Evolutionary conservation across 2,113 vertebrate species (phyloP), one percentile per base, ranked within the genome.

Genomic region (Peromyscus polionotus): DNA sequence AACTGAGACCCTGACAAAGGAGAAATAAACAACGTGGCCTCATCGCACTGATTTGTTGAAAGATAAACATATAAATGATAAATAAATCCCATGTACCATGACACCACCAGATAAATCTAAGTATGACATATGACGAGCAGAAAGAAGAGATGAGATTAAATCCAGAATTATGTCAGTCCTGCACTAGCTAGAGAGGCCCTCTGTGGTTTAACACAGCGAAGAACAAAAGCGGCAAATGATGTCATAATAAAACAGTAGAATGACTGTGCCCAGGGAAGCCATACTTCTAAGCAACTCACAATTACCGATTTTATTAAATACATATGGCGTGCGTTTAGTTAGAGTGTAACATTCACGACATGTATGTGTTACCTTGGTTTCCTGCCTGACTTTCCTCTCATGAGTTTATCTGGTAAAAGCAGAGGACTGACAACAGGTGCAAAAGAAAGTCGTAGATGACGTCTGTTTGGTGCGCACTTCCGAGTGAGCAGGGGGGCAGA

Each of bases 11-110:
- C n/a, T 36, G 51, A 72, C 5, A 28, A 54, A 19, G 20, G 93
- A 80, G 51, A 79, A 85, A 2, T 70, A 54, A 63, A 24, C 42
- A 68, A 3, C 59, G 2, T 93, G 63, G 31, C 54, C 92, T 83
- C 51, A 19, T 24, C 0, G 5, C 65, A 26, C 63, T 45, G 12
- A 70, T 65, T 67, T 87, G 19, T 80, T 67, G 57, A 42, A 87
- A 90, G 90, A 67, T 88, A 77, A 93, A 77, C 54, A 26, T 81
- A 57, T 45, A 94, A 85, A 92, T 79, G n/a, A 7, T 20, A 5
- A 86, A 51, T 79, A 96, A 92, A 84, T 70, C 54, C 31, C 28
- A n/a, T 68, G 51, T 59, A 61, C 7, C 17, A 65, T 80, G 91
- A 88, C 57, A 70, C 26, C 36, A 75, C n/a, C 59, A 85, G 80